A percentile compares a stretch with the other conserved stretches of the same genome.
phyloP scores from a whole-genome alignment of 1,140 invertebrate genomes.

The Papilio aristodemus region DNA sequence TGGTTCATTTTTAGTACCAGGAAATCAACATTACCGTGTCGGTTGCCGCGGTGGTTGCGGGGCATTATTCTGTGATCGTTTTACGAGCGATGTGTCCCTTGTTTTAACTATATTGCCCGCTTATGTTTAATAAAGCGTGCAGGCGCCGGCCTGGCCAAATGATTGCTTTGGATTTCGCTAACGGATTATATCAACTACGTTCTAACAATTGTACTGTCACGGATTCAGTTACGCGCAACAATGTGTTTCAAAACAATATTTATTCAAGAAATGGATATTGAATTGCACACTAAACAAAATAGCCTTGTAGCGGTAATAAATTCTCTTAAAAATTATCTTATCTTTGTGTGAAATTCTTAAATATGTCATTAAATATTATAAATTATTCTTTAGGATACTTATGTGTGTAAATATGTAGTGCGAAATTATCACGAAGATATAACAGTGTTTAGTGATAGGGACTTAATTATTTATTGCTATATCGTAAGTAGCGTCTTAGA shows the following conservation, averaged over 20 bases:
- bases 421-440: too few relatives aligned
- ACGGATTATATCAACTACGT: conserved; percentile 52
- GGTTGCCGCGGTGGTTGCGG: conserved; percentile 55
- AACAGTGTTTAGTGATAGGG: too few relatives aligned
- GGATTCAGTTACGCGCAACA: not conserved
- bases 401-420: too few relatives aligned
- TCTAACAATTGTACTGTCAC: conserved; percentile 54
- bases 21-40: conserved; percentile 61
- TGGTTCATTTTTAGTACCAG: conserved; percentile 70
- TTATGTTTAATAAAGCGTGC: conserved; percentile 49
- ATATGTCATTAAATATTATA: not conserved
- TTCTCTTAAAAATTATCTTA: too few relatives aligned
- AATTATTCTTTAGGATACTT: too few relatives aligned
- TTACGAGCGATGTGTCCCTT: conserved; percentile 43
- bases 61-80: conserved; percentile 53
- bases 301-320: not conserved
- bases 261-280: not conserved
- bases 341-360: not conserved
- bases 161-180: conserved; percentile 52
- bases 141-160: conserved; percentile 60
- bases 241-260: not conserved
- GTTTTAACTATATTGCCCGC: conserved; percentile 43
- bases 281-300: not conserved
- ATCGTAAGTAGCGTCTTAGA: too few relatives aligned
- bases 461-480: too few relatives aligned